Conservation (phyloP, 1,140 invertebrate species). For the Teleopsis dalmanni region DNA sequence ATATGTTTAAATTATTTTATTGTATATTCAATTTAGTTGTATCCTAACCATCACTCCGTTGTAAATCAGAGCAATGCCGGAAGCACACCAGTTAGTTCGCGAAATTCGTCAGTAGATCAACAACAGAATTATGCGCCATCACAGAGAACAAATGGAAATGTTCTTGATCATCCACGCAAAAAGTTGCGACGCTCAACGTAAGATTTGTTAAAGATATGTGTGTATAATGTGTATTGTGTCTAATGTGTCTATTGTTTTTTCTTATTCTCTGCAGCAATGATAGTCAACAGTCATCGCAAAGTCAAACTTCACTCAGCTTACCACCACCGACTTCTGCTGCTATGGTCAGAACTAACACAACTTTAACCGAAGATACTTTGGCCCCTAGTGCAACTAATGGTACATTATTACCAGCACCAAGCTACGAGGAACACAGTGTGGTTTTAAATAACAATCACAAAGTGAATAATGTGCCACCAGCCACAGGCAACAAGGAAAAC, state of each 20-base stretch:
- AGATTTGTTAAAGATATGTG: conserved; percentile 5
- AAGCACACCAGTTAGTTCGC: conserved; percentile 18
- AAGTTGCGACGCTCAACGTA: conserved; percentile 47
- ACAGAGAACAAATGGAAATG: conserved; percentile 27
- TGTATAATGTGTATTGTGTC: background rate
- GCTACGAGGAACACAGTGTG: conserved; percentile 7
- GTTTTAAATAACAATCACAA: conserved; percentile 11
- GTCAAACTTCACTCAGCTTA: conserved; percentile 27
- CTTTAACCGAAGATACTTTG: conserved; percentile 14
- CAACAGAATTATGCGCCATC: conserved; percentile 18
- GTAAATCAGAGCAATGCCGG: background rate
- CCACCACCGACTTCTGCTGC: conserved; percentile 22
- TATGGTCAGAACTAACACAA: conserved; percentile 22
- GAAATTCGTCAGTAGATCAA: conserved; percentile 13
- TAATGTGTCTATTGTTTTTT: background rate
- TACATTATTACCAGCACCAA: background rate
- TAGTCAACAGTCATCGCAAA: conserved; percentile 37
- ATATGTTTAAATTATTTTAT: background rate
- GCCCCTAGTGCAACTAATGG: background rate
- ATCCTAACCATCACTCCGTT: conserved; percentile 20
- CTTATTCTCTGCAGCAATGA: conserved; percentile 24
- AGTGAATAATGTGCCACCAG: conserved; percentile 15
- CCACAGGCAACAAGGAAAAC: conserved; percentile 30
- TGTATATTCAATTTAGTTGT: conserved; percentile 20
- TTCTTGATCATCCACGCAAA: conserved; percentile 44